Base-by-base conservation (phyloP, 2,888 invertebrate genomes). In the Notodonta ziczac region DNA sequence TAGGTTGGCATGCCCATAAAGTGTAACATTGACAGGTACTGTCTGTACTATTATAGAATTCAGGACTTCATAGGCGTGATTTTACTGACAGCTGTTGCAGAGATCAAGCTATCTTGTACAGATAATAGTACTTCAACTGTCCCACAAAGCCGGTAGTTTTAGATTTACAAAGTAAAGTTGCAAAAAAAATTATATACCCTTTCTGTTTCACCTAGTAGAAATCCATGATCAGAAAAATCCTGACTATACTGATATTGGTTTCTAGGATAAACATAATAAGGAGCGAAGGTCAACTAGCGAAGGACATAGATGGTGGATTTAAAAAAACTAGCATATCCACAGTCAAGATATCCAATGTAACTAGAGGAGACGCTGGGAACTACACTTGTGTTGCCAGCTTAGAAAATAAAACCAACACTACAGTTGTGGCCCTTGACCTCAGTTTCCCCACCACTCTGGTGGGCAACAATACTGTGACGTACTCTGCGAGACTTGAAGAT, bases 321-420 rank as follows among this genome's bases (percentile, higher is more conserved):
- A 77, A 68, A 2, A 85, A 81, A 16, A 78, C 74, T 42, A 84
- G 76, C 42, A 80, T 76, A 48, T 83, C 85, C 4, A 84, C 79
- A 5, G 54, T 94, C 46, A 77, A 70, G 0, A 82, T 94, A 14
- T 35, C 61, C 0, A 83, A 89, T 50, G 81, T 85, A 0, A 88
- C 83, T 0, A 65, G 76, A 2, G 72, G 66, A 0, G 86, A 91
- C 24, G 82, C 86, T 0, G 93, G 92, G 0, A 84, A 89, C 66
- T 94, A 91, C 74, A 87, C 86, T 0, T 94, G 93, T 58, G 42
- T 78, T 5, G 82, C 84, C 1, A 78, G 60, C 16, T 52, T 76
- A 2, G 84, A 70, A 0, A 83, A 82, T 1, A 63, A 59, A 0
- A 74, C 76, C 10, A 77, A 65, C 2, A 50, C 61, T 13, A 57